Base-by-base conservation (phyloP, 1,140 invertebrate genomes). In the Drosophila pseudoobscura region DNA sequence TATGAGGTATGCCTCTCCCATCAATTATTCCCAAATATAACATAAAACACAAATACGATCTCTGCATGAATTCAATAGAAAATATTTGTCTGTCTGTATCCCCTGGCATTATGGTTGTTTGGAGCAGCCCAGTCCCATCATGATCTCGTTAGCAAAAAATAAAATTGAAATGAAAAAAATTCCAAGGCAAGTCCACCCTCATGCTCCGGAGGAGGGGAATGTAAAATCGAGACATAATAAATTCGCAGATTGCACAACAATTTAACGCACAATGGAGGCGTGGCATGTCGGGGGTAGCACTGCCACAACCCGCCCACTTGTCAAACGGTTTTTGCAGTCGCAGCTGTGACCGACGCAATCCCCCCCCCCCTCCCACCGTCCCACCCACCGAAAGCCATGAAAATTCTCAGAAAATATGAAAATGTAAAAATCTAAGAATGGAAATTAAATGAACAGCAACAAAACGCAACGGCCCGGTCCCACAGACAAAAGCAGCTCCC, bases 181-280 rank as follows among this genome's bases (percentile, higher is more conserved):
- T 44, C 22, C n/a, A 35, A 41, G 20, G 24, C 8, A 29, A 63
- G 22, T 66, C 54, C 61, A 39, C 61, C 29, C 29, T 2, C 7
- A 8, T 31, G 29, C 29, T 31, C 7, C 29, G 2, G 29, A 6
- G 7, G 29, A 55, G 31, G 39, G 13, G 31, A 69, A 68, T 44
- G 49, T 69, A 56, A 46, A 66, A 60, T 52, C 47, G 6, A 51
- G 43, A 69, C 60, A 74, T 78, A 71, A 72, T 71, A 83, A 82
- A 74, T 74, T 59, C 79, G 59, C 55, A 83, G 76, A 82, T 83
- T 78, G 73, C 64, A 78, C 63, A 83, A 78, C 60, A 75, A 83
- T 78, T 83, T 83, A 82, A 78, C 70, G 55, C 59, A 49, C 44
- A 54, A 35, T 15, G 65, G 22, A 49, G 65, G 69, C 49, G 54